Evolutionary conservation across 2,113 vertebrate species (phyloP).

Genomic region (Vanacampus margaritifer): DNA sequence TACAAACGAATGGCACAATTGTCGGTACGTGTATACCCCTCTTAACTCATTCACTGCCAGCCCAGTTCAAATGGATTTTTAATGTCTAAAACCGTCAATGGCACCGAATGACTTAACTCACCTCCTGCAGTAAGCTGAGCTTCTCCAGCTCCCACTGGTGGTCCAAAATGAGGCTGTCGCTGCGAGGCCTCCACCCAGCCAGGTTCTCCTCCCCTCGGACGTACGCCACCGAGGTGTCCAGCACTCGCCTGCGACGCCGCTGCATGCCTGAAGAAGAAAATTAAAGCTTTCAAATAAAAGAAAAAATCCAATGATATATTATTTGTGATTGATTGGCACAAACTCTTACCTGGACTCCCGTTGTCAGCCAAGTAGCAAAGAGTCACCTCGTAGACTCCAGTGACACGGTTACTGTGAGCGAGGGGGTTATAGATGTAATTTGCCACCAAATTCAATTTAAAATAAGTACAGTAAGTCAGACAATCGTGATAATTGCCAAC

Average conservation of each 20-base stretch:
- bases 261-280: conserved; percentile 83
- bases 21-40: no score
- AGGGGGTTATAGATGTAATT: not conserved
- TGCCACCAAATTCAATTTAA: not conserved
- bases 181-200: conserved; percentile 94
- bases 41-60: no score
- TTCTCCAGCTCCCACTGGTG: conserved; percentile 99
- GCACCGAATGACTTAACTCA: conserved; percentile 35
- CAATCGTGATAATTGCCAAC: conserved; percentile 50
- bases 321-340: not conserved
- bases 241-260: conserved; percentile 86
- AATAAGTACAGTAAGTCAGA: not conserved
- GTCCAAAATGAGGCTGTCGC: conserved; percentile 95
- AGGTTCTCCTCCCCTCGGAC: conserved; percentile 95
- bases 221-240: conserved; percentile 95
- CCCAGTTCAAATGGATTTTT: no score
- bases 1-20: no score
- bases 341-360: conserved; percentile 86
- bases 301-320: not conserved
- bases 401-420: conserved; percentile 84
- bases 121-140: conserved; percentile 94
- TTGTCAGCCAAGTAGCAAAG: conserved; percentile 89
- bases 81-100: no score
- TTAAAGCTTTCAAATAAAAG: not conserved
- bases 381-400: conserved; percentile 92